Base-by-base conservation (phyloP, 2,888 invertebrate species). In the Cataglyphis livida region DNA sequence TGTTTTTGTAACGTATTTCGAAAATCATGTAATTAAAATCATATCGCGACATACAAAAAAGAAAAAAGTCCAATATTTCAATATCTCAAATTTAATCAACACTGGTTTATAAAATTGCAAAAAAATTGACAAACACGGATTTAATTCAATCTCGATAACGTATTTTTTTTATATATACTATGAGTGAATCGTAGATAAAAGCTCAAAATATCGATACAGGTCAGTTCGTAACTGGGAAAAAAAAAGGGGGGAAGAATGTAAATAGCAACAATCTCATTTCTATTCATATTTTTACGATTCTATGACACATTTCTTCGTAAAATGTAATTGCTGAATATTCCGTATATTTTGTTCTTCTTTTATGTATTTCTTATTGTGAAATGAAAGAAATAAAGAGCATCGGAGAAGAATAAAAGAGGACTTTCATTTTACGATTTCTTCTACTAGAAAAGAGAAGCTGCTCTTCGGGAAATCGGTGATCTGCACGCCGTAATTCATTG, bases 381-480 rank as follows among this genome's bases (percentile, higher is more conserved):
- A 61, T 41, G 38, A 73, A 18, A 38, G 21, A 32, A 76, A 41
- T 1, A 3, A 32, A 28, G 32, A 41, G 7, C 3, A 28, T 59
- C 15, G n/a, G 10, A 48, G 2, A 32, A 41, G 21, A 15, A 41
- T n/a, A 6, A 3, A 28, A 32, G 38, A 25, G 35, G 5, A 41
- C 54, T 51, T 65, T 21, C 28, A n/a, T 57, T 76, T 79, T 28
- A 57, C 18, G 41, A 25, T 54, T 54, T 48, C 38, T 76, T 75
- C 48, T 28, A 57, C 81, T 65, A 9, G 28, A 59, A 51, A 51
- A 82, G 59, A 65, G 48, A 48, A 59, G 51, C 25, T 66, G 61
- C 38, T 48, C 38, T 48, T 75, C 35, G n/a, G 15, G 15, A 28
- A 66, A 79, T 21, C 18, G 35, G 28, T n/a, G 18, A 70, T 61